phyloP scores from a whole-genome alignment of 2,113 vertebrate species.

The Saguinus midas region DNA sequence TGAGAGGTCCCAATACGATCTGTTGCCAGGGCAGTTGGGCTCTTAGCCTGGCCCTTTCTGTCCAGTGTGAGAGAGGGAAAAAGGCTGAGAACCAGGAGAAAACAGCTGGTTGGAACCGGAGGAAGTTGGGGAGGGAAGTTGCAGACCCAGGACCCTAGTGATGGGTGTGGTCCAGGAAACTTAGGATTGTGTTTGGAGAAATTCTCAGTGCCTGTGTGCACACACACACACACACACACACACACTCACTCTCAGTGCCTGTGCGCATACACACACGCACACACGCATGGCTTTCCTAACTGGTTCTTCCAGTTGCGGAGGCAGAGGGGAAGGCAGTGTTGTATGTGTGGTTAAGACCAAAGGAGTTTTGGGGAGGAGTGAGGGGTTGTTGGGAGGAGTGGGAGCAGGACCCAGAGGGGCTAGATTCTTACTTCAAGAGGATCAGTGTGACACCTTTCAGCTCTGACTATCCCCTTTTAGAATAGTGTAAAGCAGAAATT shows the following conservation, averaged over 20 bases:
- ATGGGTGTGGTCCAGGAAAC: conserved; percentile 18
- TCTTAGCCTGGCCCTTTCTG: not conserved
- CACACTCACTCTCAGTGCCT: too few species aligned
- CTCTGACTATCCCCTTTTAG: conserved; percentile 7
- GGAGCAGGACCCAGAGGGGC: not conserved
- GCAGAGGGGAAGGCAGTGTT: not conserved
- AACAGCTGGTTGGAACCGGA: not conserved
- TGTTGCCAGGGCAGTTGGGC: not conserved
- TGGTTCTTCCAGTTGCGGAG: conserved; percentile 33
- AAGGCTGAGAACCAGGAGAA: conserved; percentile 10
- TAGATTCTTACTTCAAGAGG: not conserved
- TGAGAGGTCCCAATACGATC: not conserved
- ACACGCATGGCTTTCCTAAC: not conserved
- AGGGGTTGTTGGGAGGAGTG: not conserved
- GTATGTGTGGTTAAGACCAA: not conserved
- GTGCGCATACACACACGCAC: too few species aligned
- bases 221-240: not conserved
- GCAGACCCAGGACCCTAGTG: not conserved
- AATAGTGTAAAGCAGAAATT: conserved; percentile 52
- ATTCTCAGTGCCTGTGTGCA: not conserved
- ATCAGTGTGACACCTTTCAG: not conserved
- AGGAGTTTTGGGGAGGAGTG: not conserved
- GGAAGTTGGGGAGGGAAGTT: not conserved
- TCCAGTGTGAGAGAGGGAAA: not conserved
- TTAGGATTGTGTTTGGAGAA: conserved; percentile 10